Conservation (phyloP, 2,888 invertebrate genomes). For the Periphyllus acericola region DNA sequence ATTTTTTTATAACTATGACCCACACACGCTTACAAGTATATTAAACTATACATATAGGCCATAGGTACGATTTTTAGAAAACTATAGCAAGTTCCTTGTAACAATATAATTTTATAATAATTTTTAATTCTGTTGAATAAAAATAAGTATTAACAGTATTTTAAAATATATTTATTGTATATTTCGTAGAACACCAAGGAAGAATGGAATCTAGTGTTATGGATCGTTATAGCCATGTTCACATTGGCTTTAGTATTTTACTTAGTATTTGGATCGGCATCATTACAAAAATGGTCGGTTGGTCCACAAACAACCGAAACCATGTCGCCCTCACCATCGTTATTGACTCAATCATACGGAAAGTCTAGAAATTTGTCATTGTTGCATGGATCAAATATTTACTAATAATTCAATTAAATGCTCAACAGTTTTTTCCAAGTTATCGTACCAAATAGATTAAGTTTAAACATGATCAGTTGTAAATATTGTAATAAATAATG, state of each 20-base stretch:
- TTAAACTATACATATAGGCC: no score
- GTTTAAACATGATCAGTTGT: no score
- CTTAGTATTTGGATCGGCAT: conserved; percentile 46
- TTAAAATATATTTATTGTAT: not conserved
- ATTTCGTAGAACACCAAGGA: conserved; percentile 37
- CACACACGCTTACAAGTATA: no score
- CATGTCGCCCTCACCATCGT: conserved; percentile 5
- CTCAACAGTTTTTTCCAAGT: no score
- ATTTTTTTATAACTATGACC: not conserved
- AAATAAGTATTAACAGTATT: no score
- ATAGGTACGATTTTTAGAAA: no score
- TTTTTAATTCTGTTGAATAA: no score
- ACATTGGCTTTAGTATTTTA: conserved; percentile 12
- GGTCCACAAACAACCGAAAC: not conserved
- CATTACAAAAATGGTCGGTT: conserved; percentile 36
- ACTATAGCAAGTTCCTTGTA: no score
- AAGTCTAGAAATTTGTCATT: conserved; percentile 15
- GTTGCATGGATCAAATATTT: not conserved
- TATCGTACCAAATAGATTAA: no score
- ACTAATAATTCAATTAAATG: not conserved
- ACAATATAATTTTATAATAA: no score
- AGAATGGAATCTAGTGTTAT: conserved; percentile 46
- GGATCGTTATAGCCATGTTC: not conserved
- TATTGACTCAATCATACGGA: conserved; percentile 10
- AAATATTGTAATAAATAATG: no score